A percentile compares a stretch with the other conserved stretches of the same genome.
phyloP scores from a whole-genome alignment of 2,888 invertebrate species.

The Matsumyia berberina region DNA sequence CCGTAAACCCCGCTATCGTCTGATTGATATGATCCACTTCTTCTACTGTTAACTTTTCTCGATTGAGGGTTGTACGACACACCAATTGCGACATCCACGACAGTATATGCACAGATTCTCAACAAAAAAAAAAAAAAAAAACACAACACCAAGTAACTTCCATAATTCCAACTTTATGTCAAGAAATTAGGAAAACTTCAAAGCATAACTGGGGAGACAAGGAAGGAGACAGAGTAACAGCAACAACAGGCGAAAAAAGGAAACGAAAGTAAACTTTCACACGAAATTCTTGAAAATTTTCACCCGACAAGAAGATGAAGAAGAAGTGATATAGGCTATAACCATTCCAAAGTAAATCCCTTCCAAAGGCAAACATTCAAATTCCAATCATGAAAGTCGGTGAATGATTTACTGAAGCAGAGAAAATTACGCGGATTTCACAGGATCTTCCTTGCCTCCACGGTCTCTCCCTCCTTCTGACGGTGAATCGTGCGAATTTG shows the following conservation, averaged over 20 bases:
- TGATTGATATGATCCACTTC: conserved; percentile 62
- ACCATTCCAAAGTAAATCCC: conserved; percentile 27
- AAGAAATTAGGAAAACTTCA: conserved; percentile 71
- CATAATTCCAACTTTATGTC: conserved; percentile 68
- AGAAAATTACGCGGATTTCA: conserved; percentile 25
- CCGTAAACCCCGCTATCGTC: not conserved
- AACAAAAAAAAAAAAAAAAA: too few species aligned
- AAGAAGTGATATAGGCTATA: not conserved
- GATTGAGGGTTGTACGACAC: not conserved
- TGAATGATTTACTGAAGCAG: conserved; percentile 67
- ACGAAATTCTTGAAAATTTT: conserved; percentile 28
- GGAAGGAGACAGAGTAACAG: conserved; percentile 12
- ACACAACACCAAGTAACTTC: conserved; percentile 38
- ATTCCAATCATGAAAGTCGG: conserved; percentile 74
- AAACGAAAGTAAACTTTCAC: conserved; percentile 18
- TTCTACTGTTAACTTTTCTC: conserved; percentile 28
- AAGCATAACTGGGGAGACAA: conserved; percentile 46
- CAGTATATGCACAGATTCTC: not conserved
- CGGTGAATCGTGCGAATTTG: conserved; percentile 2
- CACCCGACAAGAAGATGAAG: conserved; percentile 6
- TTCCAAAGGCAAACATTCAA: conserved; percentile 68
- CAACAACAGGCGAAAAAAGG: not conserved
- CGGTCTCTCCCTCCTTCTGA: not conserved
- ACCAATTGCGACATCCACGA: conserved; percentile 12
- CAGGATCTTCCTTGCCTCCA: not conserved